Evolutionary conservation across 2,113 vertebrate species (phyloP).

Genomic region (Ariopsis seemanni): DNA sequence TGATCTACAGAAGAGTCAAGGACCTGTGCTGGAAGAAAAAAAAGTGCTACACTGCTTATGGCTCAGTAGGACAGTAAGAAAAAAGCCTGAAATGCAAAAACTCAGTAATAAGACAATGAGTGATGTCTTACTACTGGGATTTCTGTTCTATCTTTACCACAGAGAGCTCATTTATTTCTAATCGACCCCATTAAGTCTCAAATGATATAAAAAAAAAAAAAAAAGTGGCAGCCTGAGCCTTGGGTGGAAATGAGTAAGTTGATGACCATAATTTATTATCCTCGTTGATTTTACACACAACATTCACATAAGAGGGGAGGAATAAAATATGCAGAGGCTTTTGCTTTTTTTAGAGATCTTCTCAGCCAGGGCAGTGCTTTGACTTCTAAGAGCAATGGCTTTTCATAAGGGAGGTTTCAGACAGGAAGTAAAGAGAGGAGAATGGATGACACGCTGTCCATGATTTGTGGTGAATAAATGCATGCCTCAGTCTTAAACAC

Average conservation of each 20-base stretch:
- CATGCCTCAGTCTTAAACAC: too few species aligned
- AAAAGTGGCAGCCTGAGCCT: conserved; percentile 48
- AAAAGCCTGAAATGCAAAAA: not conserved
- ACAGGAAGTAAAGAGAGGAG: not conserved
- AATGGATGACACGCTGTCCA: not conserved
- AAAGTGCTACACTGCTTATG: not conserved
- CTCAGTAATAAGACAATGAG: conserved; percentile 46
- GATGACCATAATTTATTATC: conserved; percentile 54
- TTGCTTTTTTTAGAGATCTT: not conserved
- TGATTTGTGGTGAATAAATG: conserved; percentile 4
- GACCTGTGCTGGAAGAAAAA: not conserved
- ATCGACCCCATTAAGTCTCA: conserved; percentile 68
- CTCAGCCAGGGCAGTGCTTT: not conserved
- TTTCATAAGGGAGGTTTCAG: not conserved
- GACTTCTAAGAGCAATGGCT: not conserved
- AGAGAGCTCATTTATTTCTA: conserved; percentile 68
- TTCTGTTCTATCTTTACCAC: conserved; percentile 60
- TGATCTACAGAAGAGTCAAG: not conserved
- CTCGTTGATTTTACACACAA: conserved; percentile 37
- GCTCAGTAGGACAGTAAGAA: conserved; percentile 29
- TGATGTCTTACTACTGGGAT: conserved; percentile 54
- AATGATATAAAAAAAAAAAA: conserved; percentile 61
- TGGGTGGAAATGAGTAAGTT: conserved; percentile 56
- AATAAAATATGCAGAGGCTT: conserved; percentile 45
- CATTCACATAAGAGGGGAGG: conserved; percentile 46